Evolutionary conservation across 2,888 invertebrate species (phyloP).

Genomic region (Ptychoptera albimana): DNA sequence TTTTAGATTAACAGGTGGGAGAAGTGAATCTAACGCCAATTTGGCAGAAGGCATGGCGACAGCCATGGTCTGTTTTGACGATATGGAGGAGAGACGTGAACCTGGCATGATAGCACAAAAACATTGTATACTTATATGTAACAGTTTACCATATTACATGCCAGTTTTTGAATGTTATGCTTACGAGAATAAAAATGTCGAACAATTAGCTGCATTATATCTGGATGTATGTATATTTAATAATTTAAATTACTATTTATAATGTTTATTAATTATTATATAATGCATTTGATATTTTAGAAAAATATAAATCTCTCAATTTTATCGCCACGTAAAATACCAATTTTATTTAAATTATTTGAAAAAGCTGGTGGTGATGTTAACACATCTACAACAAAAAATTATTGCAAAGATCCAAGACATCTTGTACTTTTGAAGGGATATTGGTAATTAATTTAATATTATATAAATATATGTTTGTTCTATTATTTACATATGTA

Average conservation of each 20-base stretch:
- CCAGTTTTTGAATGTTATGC: conserved; percentile 59
- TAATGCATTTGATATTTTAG: conserved; percentile 24
- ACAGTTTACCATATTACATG: conserved; percentile 81
- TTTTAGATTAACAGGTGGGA: conserved; percentile 67
- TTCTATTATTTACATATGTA: no score
- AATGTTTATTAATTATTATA: not conserved
- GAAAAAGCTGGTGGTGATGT: conserved; percentile 83
- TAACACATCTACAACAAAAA: conserved; percentile 61
- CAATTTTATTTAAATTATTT: conserved; percentile 69
- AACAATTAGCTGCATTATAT: conserved; percentile 63
- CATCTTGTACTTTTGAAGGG: conserved; percentile 65
- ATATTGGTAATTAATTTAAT: conserved; percentile 34
- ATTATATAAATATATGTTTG: no score
- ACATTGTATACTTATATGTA: conserved; percentile 52
- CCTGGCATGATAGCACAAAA: conserved; percentile 28
- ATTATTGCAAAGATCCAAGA: conserved; percentile 78
- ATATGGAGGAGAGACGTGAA: conserved; percentile 44
- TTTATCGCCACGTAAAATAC: conserved; percentile 76
- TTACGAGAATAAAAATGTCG: conserved; percentile 63
- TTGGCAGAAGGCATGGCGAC: conserved; percentile 81
- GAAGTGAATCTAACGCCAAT: conserved; percentile 77
- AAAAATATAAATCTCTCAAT: conserved; percentile 74
- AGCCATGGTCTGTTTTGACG: conserved; percentile 77
- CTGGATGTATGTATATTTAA: conserved; percentile 40
- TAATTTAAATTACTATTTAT: conserved; percentile 1